Conservation (phyloP, 1,140 invertebrate genomes). For the Neodiprion virginianus region DNA sequence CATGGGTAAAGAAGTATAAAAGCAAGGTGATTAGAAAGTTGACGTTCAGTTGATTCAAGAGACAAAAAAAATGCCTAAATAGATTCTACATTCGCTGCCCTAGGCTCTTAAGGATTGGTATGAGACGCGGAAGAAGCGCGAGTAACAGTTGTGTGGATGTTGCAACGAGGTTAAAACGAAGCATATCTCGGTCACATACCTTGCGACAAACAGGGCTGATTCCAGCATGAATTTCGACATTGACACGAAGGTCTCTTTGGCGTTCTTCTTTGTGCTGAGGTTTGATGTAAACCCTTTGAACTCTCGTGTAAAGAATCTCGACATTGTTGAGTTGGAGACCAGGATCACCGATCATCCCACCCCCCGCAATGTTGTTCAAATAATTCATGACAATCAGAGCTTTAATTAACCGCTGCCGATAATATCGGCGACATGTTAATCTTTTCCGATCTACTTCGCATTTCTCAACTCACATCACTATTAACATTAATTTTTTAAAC, state of each 20-base stretch:
- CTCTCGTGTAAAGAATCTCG: slow-evolving; percentile 57
- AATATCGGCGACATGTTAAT: slow-evolving; percentile 7
- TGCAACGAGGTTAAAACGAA: not conserved
- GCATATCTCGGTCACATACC: slow-evolving; percentile 32
- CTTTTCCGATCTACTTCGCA: slow-evolving; percentile 29
- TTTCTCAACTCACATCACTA: slow-evolving; percentile 22
- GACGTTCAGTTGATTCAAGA: not conserved
- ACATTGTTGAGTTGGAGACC: slow-evolving; percentile 55
- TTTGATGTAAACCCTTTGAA: slow-evolving; percentile 60
- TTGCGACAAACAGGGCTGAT: slow-evolving; percentile 58
- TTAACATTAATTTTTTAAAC: slow-evolving; percentile 22
- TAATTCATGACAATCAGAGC: slow-evolving; percentile 47
- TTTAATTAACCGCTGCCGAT: slow-evolving; percentile 9
- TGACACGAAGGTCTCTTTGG: slow-evolving; percentile 56
- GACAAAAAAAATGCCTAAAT: not conserved
- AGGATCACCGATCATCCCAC: slow-evolving; percentile 41
- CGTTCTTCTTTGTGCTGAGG: slow-evolving; percentile 56
- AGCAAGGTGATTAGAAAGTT: not conserved
- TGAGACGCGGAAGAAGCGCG: not conserved
- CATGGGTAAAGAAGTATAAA: no score
- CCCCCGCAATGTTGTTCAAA: slow-evolving; percentile 43
- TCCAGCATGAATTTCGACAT: slow-evolving; percentile 57
- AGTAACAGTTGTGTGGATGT: not conserved
- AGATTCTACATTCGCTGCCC: no score
- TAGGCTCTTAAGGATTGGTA: not conserved